Base-by-base conservation (phyloP, 2,797 vertebrate genomes). In the Rhabdomys pumilio region DNA sequence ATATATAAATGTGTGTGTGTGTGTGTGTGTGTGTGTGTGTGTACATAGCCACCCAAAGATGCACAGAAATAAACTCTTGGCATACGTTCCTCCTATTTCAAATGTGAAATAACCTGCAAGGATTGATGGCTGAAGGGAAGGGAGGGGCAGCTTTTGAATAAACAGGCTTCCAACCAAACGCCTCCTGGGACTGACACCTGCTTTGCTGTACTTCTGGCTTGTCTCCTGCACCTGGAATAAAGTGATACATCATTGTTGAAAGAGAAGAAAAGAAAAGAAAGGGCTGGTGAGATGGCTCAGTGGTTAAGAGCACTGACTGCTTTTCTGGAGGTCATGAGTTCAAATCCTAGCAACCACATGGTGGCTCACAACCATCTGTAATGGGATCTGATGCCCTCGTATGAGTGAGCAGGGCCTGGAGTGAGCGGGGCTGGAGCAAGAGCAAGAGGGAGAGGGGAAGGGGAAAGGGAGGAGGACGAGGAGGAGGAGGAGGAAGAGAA, bases 11-110 rank as follows among this genome's bases (percentile, higher is more conserved):
- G 93, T 95, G 94, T 81, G 81, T 95, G 80, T 95, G 80, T 67
- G 79, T 26, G 77, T 3, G 75, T 26, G 47, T n/a, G 94, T 93
- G 88, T 87, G 77, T 96, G 85, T 79, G 76, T 34, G 80, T 5
- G 34, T 89, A 69, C 69, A 95, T 65, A 77, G 94, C 85, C 95
- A 94, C 96, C 90, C 94, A 82, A 90, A 96, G 94, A 97, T 63
- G 94, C 96, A 94, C 80, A 3, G 96, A 97, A 97, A 97, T 97
- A 97, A 98, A 97, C 96, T 95, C 97, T 97, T 95, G 95, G 96
- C 90, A 94, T 84, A 77, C 3, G 93, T 90, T 53, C 63, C 59
- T 22, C 29, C 81, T 61, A 44, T 93, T 96, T n/a, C 89, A 97
- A 97, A 95, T 86, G 87, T 1, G 53, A 96, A 95, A 96, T 96